A percentile compares a stretch with the other conserved stretches of the same genome.
phyloP scores from a whole-genome alignment of 2,888 invertebrate species.

The Chymomyza caudatula region DNA sequence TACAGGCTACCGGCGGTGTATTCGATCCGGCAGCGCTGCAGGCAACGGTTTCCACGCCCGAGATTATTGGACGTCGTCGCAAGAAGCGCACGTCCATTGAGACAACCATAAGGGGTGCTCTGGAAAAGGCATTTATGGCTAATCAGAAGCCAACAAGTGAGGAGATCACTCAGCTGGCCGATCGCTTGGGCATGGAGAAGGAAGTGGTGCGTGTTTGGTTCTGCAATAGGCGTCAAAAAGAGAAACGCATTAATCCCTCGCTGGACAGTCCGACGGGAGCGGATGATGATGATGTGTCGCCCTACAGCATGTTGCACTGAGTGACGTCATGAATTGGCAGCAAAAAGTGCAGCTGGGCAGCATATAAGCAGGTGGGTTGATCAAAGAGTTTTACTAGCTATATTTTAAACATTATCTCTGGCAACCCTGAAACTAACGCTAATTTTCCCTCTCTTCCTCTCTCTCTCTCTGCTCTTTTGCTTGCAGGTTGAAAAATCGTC shows the following conservation, averaged over 20 bases:
- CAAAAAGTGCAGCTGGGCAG: conserved; percentile 14
- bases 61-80: conserved; percentile 93
- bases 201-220: conserved; percentile 97
- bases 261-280: conserved; percentile 84
- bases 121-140: conserved; percentile 95
- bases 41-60: conserved; percentile 89
- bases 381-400: not conserved
- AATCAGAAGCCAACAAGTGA: conserved; percentile 98
- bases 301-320: conserved; percentile 74
- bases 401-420: not conserved
- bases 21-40: conserved; percentile 80
- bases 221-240: conserved; percentile 97
- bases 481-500: conserved; percentile 62
- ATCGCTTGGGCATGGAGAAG: conserved; percentile 97
- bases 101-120: conserved; percentile 94
- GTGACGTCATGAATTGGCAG: too few species aligned
- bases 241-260: conserved; percentile 96
- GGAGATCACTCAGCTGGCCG: conserved; percentile 95
- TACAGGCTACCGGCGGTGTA: conserved; percentile 84
- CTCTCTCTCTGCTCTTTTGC: conserved; percentile 2
- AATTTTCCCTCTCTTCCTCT: conserved; percentile 3
- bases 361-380: conserved; percentile 45
- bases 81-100: conserved; percentile 98
- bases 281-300: conserved; percentile 76
- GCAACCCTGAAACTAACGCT: not conserved